These are phyloP conservation scores for Alaudala cheleensis DNA, from an alignment of 2,113 vertebrate species.

Conservation along the genomic window DNA sequence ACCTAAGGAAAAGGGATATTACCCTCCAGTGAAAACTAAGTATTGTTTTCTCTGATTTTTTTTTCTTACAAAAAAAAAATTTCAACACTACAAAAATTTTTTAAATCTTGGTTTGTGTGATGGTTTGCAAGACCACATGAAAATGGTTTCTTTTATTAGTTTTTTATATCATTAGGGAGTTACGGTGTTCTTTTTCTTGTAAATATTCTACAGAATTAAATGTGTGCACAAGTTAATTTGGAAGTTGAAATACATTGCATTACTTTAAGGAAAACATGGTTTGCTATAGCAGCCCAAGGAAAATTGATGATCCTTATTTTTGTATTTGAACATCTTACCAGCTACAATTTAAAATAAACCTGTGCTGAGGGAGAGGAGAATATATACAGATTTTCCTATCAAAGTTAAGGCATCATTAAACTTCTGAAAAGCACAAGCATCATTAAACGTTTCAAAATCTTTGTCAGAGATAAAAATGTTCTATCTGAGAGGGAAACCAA, in stretches of 20 bases:
- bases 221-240: neutral
- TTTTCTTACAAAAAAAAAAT: neutral
- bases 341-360: neutral
- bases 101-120: neutral
- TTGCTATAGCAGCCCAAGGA: neutral
- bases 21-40: neutral
- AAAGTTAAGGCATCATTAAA: neutral
- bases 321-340: neutral
- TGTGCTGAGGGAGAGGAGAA: neutral
- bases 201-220: neutral
- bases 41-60: neutral
- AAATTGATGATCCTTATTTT: neutral
- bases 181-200: neutral
- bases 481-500: neutral
- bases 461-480: neutral
- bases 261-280: neutral
- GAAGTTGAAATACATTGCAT: neutral
- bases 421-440: neutral
- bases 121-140: neutral
- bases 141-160: neutral
- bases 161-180: neutral
- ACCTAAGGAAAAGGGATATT: neutral
- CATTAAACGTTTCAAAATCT: neutral
- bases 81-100: neutral
- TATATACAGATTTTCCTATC: neutral